Percentiles rank a stretch among this genome's conserved stretches.
Conservation (phyloP, 2,888 invertebrate genomes). For the Agrochola circellaris region DNA sequence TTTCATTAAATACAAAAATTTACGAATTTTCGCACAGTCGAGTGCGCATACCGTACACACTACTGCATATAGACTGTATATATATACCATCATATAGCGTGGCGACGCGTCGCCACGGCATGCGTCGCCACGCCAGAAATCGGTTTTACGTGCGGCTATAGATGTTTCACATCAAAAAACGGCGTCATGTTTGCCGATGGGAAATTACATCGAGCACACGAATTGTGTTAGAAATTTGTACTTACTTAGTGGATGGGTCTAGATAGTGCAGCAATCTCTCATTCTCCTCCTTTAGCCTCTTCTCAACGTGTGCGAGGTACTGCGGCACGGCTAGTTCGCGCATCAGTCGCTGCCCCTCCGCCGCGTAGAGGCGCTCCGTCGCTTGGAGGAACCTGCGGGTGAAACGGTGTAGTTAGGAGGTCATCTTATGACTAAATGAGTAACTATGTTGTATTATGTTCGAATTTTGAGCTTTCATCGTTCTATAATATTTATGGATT, state of each 20-base stretch:
- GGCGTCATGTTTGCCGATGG: background rate
- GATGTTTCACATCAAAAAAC: too few relatives aligned
- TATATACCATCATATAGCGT: too few relatives aligned
- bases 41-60: too few relatives aligned
- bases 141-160: too few relatives aligned
- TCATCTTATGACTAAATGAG: background rate
- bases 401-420: background rate
- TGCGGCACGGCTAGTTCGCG: conserved; percentile 98
- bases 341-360: conserved; percentile 98
- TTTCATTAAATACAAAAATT: too few relatives aligned
- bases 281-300: conserved; percentile 97
- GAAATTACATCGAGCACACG: background rate
- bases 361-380: conserved; percentile 97
- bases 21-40: too few relatives aligned
- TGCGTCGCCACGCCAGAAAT: too few relatives aligned
- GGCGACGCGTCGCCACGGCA: too few relatives aligned
- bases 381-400: conserved; percentile 94
- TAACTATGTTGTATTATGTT: background rate
- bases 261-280: conserved; percentile 98
- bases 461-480: background rate
- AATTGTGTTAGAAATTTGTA: background rate
- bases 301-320: conserved; percentile 99
- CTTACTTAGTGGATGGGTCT: conserved; percentile 97
- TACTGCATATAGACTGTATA: too few relatives aligned
- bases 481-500: background rate